A percentile compares a stretch with the other conserved stretches of the same genome.
Evolutionary conservation across 1,140 invertebrate species (phyloP).

Genomic region (Aphidius ervi): DNA sequence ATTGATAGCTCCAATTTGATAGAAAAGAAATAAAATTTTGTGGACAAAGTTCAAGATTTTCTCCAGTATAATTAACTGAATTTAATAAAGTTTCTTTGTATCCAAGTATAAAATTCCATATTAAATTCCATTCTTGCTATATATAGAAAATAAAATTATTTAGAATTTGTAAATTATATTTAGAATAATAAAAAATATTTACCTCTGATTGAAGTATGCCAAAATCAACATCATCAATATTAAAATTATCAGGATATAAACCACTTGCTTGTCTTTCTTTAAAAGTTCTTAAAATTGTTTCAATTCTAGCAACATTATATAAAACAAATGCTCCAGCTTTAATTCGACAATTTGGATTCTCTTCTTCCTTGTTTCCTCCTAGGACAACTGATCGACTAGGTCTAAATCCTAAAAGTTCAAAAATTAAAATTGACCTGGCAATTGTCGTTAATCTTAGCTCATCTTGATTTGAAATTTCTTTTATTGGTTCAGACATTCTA

Average conservation of each 20-base stretch:
- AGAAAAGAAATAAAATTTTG: slow-evolving; percentile 64
- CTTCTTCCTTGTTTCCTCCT: slow-evolving; percentile 31
- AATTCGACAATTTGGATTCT: slow-evolving; percentile 41
- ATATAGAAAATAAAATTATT: slow-evolving; percentile 1
- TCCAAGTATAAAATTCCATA: slow-evolving; percentile 62
- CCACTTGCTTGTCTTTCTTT: slow-evolving; percentile 49
- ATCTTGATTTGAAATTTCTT: slow-evolving; percentile 8
- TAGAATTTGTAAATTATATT: background rate
- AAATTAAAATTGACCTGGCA: slow-evolving; percentile 58
- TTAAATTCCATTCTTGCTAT: slow-evolving; percentile 69
- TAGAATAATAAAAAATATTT: slow-evolving; percentile 20
- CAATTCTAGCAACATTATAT: slow-evolving; percentile 68
- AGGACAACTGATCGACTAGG: slow-evolving; percentile 53
- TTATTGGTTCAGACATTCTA: slow-evolving; percentile 37
- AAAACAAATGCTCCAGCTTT: slow-evolving; percentile 63
- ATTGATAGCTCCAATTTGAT: slow-evolving; percentile 57
- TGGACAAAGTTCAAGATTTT: slow-evolving; percentile 52
- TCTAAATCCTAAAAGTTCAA: slow-evolving; percentile 64
- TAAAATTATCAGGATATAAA: slow-evolving; percentile 56
- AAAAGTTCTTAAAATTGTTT: slow-evolving; percentile 61
- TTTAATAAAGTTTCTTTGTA: slow-evolving; percentile 59
- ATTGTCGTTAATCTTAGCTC: slow-evolving; percentile 44
- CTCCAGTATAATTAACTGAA: slow-evolving; percentile 46
- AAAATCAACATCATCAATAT: slow-evolving; percentile 58
- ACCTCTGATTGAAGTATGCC: slow-evolving; percentile 60